Conservation (phyloP, 2,797 vertebrate species). For the Myiotriccus ornatus region DNA sequence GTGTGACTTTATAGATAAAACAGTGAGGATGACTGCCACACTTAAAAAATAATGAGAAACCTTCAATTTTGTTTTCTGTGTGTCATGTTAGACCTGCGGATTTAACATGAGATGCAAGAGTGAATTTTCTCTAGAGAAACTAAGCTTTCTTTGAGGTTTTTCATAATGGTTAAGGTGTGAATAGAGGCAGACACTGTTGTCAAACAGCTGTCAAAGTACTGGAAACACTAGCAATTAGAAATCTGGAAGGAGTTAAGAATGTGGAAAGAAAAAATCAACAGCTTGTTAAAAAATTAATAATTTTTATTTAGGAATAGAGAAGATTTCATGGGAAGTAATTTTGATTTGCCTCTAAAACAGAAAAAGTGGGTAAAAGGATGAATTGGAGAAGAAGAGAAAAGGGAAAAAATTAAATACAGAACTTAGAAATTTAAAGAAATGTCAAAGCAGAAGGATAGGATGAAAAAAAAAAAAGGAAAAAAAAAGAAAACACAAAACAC, state of each 20-base stretch:
- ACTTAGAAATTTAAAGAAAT: background rate
- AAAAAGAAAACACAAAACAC: background rate
- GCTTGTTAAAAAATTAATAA: background rate
- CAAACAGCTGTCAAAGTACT: background rate
- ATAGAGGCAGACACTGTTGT: background rate
- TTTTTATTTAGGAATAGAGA: background rate
- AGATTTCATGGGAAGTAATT: background rate
- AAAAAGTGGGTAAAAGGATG: background rate
- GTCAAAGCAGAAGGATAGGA: background rate
- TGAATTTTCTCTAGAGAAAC: background rate
- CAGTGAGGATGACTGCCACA: background rate
- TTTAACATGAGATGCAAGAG: background rate
- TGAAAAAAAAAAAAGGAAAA: no score
- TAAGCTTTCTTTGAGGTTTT: background rate
- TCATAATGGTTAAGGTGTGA: background rate
- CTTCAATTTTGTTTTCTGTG: background rate
- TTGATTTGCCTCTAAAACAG: background rate
- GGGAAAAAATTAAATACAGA: background rate
- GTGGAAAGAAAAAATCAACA: background rate
- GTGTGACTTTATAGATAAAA: background rate
- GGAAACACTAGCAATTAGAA: background rate
- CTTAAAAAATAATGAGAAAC: conserved; percentile 5
- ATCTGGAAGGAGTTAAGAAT: background rate
- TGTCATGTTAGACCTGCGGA: background rate
- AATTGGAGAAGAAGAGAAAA: background rate